phyloP scores from a whole-genome alignment of 2,797 vertebrate species.

The Oophaga sylvatica region DNA sequence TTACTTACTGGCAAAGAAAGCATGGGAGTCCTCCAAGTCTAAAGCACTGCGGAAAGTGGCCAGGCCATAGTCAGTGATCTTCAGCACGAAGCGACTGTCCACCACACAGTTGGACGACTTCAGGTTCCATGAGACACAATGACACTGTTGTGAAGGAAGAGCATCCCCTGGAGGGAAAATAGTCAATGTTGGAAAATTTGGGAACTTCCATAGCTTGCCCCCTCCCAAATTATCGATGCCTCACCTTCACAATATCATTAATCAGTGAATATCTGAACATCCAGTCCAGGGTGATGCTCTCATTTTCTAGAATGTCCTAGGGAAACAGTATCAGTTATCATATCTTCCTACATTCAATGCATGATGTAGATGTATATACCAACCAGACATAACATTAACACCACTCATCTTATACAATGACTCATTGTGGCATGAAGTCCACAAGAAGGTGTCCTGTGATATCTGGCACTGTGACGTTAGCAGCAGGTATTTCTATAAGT shows the following conservation, averaged over 20 bases:
- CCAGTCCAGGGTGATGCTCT: conserved; percentile 95
- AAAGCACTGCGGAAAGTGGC: conserved; percentile 80
- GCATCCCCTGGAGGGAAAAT: conserved; percentile 81
- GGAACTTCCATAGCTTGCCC: background rate
- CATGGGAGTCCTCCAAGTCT: conserved; percentile 77
- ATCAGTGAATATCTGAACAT: conserved; percentile 95
- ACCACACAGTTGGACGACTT: conserved; percentile 97
- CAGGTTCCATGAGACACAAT: conserved; percentile 88
- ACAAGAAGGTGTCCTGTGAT: no score
- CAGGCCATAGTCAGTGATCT: conserved; percentile 93
- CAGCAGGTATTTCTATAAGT: no score
- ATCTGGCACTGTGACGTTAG: no score
- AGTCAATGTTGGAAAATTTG: background rate
- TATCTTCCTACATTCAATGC: no score
- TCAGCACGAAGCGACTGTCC: conserved; percentile 93
- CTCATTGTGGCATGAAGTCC: no score
- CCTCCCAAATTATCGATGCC: background rate
- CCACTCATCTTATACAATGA: no score
- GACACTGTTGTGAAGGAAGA: conserved; percentile 89
- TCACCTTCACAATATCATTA: conserved; percentile 90
- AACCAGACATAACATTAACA: no score
- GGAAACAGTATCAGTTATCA: background rate
- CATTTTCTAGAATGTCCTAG: conserved; percentile 94
- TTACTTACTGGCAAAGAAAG: conserved; percentile 86
- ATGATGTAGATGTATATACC: no score